Evolutionary conservation across 2,888 invertebrate genomes (phyloP).

Genomic region (Ypsolopha sequella): DNA sequence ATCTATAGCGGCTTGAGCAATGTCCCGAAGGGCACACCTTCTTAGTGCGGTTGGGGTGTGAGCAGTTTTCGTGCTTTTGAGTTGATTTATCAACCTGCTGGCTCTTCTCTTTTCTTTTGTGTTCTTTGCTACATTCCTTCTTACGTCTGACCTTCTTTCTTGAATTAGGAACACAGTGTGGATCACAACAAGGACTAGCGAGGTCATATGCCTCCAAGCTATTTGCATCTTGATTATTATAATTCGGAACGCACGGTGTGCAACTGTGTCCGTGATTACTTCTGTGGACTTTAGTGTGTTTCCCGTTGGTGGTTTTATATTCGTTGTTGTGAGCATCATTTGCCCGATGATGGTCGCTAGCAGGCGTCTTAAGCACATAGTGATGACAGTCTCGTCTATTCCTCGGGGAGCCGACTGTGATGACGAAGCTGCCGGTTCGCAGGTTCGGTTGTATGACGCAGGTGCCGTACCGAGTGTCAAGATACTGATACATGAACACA

Average conservation of each 20-base stretch:
- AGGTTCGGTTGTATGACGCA: constrained; percentile 78
- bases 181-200: constrained; percentile 89
- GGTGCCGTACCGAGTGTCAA: constrained; percentile 78
- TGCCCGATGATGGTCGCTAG: constrained; percentile 38
- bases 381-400: constrained; percentile 77
- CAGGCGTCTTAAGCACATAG: constrained; percentile 71
- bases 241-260: constrained; percentile 77
- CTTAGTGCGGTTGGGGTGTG: constrained; percentile 54
- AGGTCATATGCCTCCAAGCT: constrained; percentile 89
- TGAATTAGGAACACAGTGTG: constrained; percentile 83
- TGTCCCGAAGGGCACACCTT: constrained; percentile 50
- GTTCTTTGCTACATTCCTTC: constrained; percentile 74
- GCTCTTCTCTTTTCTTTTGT: constrained; percentile 71
- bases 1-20: constrained; percentile 64
- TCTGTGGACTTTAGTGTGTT: constrained; percentile 43
- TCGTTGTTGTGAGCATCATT: constrained; percentile 25
- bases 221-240: constrained; percentile 77
- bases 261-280: constrained; percentile 72
- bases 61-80: constrained; percentile 52
- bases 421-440: constrained; percentile 77
- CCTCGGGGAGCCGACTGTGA: constrained; percentile 77
- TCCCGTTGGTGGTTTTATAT: constrained; percentile 36
- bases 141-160: constrained; percentile 63
- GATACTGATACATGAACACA: constrained; percentile 75
- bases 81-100: constrained; percentile 64